phyloP scores from a whole-genome alignment of 2,797 vertebrate genomes.

The Xerus rutilus region DNA sequence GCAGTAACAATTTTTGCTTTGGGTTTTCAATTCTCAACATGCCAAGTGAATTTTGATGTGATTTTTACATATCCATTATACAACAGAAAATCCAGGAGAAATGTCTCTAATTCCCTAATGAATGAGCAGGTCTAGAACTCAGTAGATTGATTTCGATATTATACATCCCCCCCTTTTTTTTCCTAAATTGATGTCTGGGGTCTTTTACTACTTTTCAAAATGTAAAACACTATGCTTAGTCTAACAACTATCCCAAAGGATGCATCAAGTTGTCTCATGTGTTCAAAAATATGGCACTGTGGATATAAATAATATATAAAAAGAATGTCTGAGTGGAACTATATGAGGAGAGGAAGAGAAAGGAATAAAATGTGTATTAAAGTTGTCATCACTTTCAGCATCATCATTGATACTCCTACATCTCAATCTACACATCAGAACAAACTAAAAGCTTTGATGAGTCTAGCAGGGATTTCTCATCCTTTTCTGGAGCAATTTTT shows the following conservation, averaged over 20 bases:
- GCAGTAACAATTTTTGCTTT: not conserved
- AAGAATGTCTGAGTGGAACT: not conserved
- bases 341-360: not conserved
- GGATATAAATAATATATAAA: constrained; percentile 76
- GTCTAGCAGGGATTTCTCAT: not conserved
- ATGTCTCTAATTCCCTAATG: constrained; percentile 20
- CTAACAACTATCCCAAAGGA: constrained; percentile 46
- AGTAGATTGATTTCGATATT: not conserved
- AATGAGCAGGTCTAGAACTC: not conserved
- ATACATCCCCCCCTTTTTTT: not conserved
- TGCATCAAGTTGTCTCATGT: not conserved
- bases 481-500: not conserved
- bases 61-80: constrained; percentile 42
- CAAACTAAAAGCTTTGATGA: constrained; percentile 45
- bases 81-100: not conserved
- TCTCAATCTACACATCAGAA: not conserved
- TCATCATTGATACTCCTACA: not conserved
- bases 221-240: not conserved
- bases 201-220: constrained; percentile 61
- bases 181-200: not conserved
- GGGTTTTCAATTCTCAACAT: not conserved
- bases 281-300: constrained; percentile 37
- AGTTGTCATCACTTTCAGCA: not conserved
- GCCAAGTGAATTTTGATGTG: not conserved
- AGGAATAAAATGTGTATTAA: not conserved